Base-by-base conservation (phyloP, 1,140 invertebrate genomes). In the Drosophila cardini region DNA sequence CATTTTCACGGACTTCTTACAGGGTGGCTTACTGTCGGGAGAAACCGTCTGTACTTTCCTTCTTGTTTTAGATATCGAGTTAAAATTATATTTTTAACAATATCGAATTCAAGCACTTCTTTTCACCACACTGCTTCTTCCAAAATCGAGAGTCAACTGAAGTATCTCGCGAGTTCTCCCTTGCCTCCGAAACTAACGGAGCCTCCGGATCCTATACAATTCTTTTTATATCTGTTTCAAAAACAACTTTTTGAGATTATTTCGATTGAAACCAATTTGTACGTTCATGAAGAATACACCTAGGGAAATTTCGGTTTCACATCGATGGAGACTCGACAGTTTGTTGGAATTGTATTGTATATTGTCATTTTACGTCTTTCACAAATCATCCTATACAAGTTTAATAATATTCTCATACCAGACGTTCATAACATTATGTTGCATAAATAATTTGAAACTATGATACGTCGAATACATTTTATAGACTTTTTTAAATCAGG, bases 181-280 rank as follows among this genome's bases (percentile, higher is more conserved):
- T 57, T 58, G 34, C 32, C 64, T 56, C 42, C 52, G 8, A 52
- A 65, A 65, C 63, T 65, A 46, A 57, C 55, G 62, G 53, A 67
- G 26, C 52, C 57, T 10, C 48, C 42, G 43, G 26, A 53, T 9
- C 60, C 60, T 26, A 62, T 52, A 26, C 60, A 52, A 10, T 62
- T 50, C 34, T 65, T 65, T 52, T 56, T 26, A 13, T 56, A 56
- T 46, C 40, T 65, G 11, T 57, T 52, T 58, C 46, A 53, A 2
- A 58, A 68, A 50, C 34, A 68, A 7, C 6, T 38, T 38, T 38
- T 38, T 11, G 36, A 38, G 6, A 38, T 8, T 38, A 38, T 68
- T 58, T 57, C 43, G 8, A 58, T 38, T 50, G 55, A 68, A 58
- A 68, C 64, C 3, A 68, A 68, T 42, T n/a, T 67, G 36, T 67